phyloP scores from a whole-genome alignment of 2,888 invertebrate genomes.

The Coelopa pilipes region DNA sequence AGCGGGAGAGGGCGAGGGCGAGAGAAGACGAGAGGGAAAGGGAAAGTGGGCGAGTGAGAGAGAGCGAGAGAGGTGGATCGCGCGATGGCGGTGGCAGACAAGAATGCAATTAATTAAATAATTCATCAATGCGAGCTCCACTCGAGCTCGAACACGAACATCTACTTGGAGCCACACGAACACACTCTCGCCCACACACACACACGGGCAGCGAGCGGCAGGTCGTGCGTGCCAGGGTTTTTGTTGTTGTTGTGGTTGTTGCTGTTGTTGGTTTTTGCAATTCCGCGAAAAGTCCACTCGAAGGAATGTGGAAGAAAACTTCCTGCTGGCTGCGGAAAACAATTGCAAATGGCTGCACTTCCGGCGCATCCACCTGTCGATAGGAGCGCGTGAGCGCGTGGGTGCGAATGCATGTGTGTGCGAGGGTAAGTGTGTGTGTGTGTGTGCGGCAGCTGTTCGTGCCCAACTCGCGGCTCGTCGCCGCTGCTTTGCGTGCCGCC shows the following conservation, averaged over 20 bases:
- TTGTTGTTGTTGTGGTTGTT: no score
- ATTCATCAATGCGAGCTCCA: slow-evolving; percentile 13
- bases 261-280: no score
- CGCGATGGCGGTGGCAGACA: neutral
- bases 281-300: neutral
- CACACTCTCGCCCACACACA: no score
- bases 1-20: no score
- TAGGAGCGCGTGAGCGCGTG: neutral
- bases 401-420: neutral
- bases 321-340: neutral
- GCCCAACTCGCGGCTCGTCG: slow-evolving; percentile 13
- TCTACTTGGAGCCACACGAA: neutral
- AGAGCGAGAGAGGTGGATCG: no score
- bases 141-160: slow-evolving; percentile 12
- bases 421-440: no score
- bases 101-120: slow-evolving; percentile 25
- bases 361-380: slow-evolving; percentile 15
- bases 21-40: no score
- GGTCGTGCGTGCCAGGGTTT: no score
- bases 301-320: slow-evolving; percentile 22
- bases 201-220: no score
- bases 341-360: slow-evolving; percentile 17
- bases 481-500: neutral
- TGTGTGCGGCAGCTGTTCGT: neutral
- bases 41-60: no score